Base-by-base conservation (phyloP, 2,113 vertebrate species). In the Paradoxurus hermaphroditus region DNA sequence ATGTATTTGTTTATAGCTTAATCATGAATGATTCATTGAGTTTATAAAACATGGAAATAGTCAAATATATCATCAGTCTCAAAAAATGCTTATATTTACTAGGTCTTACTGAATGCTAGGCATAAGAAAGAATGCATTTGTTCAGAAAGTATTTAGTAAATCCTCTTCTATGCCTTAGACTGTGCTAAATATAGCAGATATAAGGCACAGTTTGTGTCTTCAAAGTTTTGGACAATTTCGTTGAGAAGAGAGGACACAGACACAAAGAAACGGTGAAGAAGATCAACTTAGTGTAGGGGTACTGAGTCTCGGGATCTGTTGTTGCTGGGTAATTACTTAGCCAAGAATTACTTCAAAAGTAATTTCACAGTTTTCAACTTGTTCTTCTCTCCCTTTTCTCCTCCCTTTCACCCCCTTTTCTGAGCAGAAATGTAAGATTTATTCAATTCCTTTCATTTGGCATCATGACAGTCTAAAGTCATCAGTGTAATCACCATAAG, bases 401-500 rank as follows among this genome's bases (percentile, higher is more conserved):
- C 31, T 62, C 51, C 25, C 7, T 7, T 23, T 31, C 53, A 63
- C 29, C 16, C 56, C 21, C 53, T 88, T 94, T 85, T 31, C 65
- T 41, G 25, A 90, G 67, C 49, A 96, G 90, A 91, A 86, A 49
- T 44, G 65, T 77, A 78, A 78, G 88, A 59, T 94, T 85, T 91
- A 90, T 90, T 94, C 90, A 49, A 68, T 86, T 87, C 78, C 65
- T 59, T 68, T 78, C 13, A 10, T 59, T 90, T 94, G 91, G 97
- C 96, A 39, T 75, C 46, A 12, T 25, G 51, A 82, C 94, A 92
- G 51, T 53, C n/a, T 62, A 82, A 96, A 95, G 77, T 73, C 95
- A 94, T 94, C 96, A 94, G 81, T 21, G 7, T 82, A 81, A 88
- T 91, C 87, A 46, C 92, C 62, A 41, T 91, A 90, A 95, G 97